Conservation (phyloP, 2,797 vertebrate species). For the Macroramphosus scolopax region DNA sequence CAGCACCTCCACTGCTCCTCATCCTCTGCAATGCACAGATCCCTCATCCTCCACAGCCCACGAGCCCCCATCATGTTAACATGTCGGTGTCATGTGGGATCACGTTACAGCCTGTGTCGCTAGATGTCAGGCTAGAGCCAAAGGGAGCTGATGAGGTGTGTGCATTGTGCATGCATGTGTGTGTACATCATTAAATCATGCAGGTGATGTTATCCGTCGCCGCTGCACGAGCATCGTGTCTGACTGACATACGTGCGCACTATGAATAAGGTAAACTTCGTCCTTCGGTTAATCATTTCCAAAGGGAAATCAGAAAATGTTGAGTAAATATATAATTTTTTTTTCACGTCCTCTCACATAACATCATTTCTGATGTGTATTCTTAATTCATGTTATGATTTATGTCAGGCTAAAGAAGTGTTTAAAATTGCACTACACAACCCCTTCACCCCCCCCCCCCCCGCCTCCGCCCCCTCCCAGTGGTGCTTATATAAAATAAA, state of each 20-base stretch:
- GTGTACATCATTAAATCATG: constrained; percentile 42
- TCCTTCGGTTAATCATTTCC: not conserved
- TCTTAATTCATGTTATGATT: constrained; percentile 32
- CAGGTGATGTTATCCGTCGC: constrained; percentile 51
- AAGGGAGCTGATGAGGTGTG: constrained; percentile 44
- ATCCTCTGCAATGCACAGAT: constrained; percentile 14
- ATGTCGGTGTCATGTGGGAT: constrained; percentile 47
- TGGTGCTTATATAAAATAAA: constrained; percentile 56
- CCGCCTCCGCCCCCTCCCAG: no score
- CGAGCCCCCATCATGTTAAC: constrained; percentile 35
- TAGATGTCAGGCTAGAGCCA: constrained; percentile 96
- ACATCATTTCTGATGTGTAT: constrained; percentile 16
- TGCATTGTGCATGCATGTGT: constrained; percentile 12
- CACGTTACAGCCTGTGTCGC: constrained; percentile 73
- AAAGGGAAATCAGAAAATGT: not conserved
- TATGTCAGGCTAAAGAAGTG: constrained; percentile 35
- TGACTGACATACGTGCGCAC: constrained; percentile 17
- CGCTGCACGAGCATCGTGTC: not conserved
- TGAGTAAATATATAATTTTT: no score
- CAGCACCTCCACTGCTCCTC: constrained; percentile 1
- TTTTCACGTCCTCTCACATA: constrained; percentile 3
- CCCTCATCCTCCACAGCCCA: constrained; percentile 17
- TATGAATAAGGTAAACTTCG: no score
- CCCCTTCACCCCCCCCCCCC: constrained; percentile 19
- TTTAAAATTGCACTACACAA: constrained; percentile 53